Conservation (phyloP, 2,113 vertebrate genomes). For the Python bivittatus region DNA sequence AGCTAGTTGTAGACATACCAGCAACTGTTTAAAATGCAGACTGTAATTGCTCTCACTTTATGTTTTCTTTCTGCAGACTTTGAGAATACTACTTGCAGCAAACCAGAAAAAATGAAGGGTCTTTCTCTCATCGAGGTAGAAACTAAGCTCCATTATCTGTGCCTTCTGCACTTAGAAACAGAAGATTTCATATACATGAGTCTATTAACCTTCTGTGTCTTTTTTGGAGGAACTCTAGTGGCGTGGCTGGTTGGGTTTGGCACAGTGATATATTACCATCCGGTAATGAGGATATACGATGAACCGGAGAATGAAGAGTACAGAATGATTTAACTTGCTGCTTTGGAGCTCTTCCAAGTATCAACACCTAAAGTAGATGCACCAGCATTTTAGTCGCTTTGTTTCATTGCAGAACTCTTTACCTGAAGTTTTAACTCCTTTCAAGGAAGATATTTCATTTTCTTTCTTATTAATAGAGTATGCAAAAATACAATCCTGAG, state of each 20-base stretch:
- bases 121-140: background rate
- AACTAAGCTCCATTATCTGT: background rate
- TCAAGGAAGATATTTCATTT: background rate
- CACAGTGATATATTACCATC: conserved; percentile 23
- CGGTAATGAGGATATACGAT: background rate
- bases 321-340: conserved; percentile 1
- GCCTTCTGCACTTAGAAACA: background rate
- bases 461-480: background rate
- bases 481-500: background rate
- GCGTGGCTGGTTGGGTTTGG: background rate
- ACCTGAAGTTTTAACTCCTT: background rate
- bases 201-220: conserved; percentile 5
- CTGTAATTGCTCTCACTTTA: background rate
- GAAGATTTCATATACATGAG: background rate
- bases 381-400: background rate
- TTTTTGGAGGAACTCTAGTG: background rate
- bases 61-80: background rate
- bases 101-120: background rate
- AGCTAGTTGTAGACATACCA: background rate
- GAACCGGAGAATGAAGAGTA: background rate
- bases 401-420: background rate
- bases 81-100: background rate
- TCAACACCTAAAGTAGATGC: background rate
- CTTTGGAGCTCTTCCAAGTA: background rate
- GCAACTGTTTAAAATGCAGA: background rate